Percentiles rank a stretch among this genome's conserved stretches.
phyloP scores from a whole-genome alignment of 1,140 invertebrate species.

The Cephus cinctus region DNA sequence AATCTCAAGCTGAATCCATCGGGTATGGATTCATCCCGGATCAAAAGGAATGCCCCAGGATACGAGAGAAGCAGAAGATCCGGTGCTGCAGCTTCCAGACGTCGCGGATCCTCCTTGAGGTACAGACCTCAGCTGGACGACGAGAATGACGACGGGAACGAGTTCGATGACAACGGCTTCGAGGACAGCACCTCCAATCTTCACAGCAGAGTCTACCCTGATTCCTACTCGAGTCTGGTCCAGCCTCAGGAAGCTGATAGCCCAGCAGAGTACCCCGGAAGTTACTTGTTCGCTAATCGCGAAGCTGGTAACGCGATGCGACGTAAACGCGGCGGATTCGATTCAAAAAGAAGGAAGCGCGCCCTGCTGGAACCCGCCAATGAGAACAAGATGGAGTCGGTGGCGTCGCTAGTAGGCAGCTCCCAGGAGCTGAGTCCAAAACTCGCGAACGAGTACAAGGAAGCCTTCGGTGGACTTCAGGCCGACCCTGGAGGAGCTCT shows the following conservation, averaged over 20 bases:
- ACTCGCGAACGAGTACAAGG: slow-evolving; percentile 17
- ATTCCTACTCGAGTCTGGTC: not conserved
- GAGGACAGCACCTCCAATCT: slow-evolving; percentile 3
- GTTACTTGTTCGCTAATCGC: slow-evolving; percentile 3
- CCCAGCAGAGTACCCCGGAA: not conserved
- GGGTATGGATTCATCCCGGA: not conserved
- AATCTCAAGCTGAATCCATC: slow-evolving; percentile 2
- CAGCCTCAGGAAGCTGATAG: not conserved
- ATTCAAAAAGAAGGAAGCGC: no score
- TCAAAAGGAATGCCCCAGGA: not conserved
- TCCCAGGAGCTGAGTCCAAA: slow-evolving; percentile 4
- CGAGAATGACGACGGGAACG: not conserved
- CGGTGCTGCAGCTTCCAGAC: not conserved
- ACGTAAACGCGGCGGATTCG: slow-evolving; percentile 6
- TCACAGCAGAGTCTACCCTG: slow-evolving; percentile 4
- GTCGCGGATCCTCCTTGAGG: not conserved
- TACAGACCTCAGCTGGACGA: not conserved
- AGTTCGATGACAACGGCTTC: slow-evolving; percentile 8
- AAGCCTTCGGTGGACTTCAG: slow-evolving; percentile 20
- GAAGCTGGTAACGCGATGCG: not conserved
- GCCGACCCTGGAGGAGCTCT: slow-evolving; percentile 23
- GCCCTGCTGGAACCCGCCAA: not conserved
- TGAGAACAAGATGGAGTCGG: not conserved
- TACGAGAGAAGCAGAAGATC: not conserved
- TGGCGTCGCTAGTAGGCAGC: slow-evolving; percentile 6